phyloP scores from a whole-genome alignment of 2,888 invertebrate genomes.

The Acholoe squamosa region DNA sequence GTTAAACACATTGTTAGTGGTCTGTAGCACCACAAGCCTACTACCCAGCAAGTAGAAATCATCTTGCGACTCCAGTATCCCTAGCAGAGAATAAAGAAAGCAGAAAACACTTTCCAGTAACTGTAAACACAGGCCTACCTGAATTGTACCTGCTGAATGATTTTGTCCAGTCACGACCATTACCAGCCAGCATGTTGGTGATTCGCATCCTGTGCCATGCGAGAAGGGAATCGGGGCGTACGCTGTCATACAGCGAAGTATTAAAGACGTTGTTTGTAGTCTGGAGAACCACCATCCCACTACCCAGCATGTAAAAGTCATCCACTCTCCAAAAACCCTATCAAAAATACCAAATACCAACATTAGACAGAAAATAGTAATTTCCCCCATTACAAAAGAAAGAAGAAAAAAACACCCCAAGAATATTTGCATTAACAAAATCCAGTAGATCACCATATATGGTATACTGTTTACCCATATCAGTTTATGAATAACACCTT shows the following conservation, averaged over 20 bases:
- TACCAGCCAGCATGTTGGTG: slow-evolving; percentile 80
- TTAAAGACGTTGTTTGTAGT: slow-evolving; percentile 81
- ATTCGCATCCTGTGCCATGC: slow-evolving; percentile 82
- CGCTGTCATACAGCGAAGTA: slow-evolving; percentile 74
- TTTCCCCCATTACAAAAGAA: too few relatives aligned
- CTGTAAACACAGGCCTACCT: slow-evolving; percentile 71
- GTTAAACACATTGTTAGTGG: slow-evolving; percentile 81
- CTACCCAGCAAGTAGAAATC: slow-evolving; percentile 80
- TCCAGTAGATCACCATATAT: too few relatives aligned
- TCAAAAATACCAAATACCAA: not conserved
- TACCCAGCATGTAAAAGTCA: slow-evolving; percentile 80
- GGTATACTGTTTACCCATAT: too few relatives aligned
- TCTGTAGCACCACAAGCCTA: slow-evolving; percentile 81
- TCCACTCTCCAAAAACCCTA: slow-evolving; percentile 82
- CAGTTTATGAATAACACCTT: too few relatives aligned
- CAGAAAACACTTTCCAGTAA: not conserved
- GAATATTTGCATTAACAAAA: too few relatives aligned
- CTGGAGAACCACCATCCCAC: slow-evolving; percentile 80
- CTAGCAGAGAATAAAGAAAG: slow-evolving; percentile 70
- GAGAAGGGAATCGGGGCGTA: slow-evolving; percentile 77
- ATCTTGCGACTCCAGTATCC: slow-evolving; percentile 81
- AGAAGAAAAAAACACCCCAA: too few relatives aligned
- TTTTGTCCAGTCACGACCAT: slow-evolving; percentile 79
- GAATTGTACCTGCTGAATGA: slow-evolving; percentile 78
- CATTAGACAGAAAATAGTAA: too few relatives aligned